Conservation (phyloP, 2,113 vertebrate species). For the Micromys minutus region DNA sequence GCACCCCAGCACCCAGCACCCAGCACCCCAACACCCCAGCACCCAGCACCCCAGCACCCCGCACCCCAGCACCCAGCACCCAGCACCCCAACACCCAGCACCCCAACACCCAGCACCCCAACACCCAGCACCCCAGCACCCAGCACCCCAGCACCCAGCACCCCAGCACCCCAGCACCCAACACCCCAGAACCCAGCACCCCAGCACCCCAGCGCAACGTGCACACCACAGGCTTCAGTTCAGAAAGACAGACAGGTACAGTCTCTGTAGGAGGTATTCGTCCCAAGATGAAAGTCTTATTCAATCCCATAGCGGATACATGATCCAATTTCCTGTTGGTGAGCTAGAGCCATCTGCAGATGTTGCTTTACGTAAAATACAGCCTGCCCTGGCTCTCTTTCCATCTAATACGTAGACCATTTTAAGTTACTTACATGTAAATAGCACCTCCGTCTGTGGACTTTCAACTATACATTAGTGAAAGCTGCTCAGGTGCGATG, state of each 20-base stretch:
- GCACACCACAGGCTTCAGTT: neutral
- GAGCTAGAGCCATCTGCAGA: slow-evolving; percentile 43
- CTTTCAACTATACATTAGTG: neutral
- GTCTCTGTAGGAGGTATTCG: slow-evolving; percentile 47
- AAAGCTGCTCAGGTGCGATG: slow-evolving; percentile 33
- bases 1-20: neutral
- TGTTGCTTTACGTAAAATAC: slow-evolving; percentile 55
- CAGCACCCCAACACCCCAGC: neutral
- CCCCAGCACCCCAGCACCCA: neutral
- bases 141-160: neutral
- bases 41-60: neutral
- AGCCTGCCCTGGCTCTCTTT: slow-evolving; percentile 43
- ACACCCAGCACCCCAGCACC: neutral
- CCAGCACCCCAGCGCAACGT: neutral
- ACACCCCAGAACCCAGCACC: neutral
- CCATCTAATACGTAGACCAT: slow-evolving; percentile 1
- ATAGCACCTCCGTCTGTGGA: neutral
- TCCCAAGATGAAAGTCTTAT: slow-evolving; percentile 68
- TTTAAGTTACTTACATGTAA: slow-evolving; percentile 55
- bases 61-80: neutral
- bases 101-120: too few relatives aligned
- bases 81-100: neutral
- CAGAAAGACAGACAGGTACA: slow-evolving; percentile 3
- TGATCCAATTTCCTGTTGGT: slow-evolving; percentile 65
- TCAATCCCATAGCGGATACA: slow-evolving; percentile 32